Conservation (phyloP, 2,113 vertebrate genomes). For the Cheilinus undulatus region DNA sequence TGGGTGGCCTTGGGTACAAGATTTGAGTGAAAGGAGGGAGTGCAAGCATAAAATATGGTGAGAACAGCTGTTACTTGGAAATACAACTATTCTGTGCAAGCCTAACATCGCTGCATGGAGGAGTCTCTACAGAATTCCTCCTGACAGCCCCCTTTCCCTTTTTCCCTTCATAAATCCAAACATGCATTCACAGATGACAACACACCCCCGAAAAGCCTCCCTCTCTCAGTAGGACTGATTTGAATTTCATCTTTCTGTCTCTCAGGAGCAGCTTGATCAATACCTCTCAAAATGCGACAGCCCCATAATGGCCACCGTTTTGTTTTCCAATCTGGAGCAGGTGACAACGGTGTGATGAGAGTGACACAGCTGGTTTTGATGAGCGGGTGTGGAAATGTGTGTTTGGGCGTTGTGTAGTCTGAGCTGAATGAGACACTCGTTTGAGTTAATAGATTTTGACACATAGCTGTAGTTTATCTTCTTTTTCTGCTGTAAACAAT, state of each 20-base stretch:
- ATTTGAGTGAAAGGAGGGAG: constrained; percentile 16
- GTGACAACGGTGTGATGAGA: constrained; percentile 10
- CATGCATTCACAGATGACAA: constrained; percentile 35
- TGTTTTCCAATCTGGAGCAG: constrained; percentile 34
- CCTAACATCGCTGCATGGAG: constrained; percentile 49
- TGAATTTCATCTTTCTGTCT: constrained; percentile 33
- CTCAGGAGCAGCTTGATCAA: constrained; percentile 59
- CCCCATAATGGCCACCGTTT: constrained; percentile 49
- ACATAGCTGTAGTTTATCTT: constrained; percentile 17
- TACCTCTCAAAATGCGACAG: constrained; percentile 59
- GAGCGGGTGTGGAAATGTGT: neutral
- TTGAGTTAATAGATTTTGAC: constrained; percentile 35
- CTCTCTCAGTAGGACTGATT: constrained; percentile 1
- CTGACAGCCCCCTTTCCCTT: neutral
- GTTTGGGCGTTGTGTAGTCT: neutral
- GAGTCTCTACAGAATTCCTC: constrained; percentile 7
- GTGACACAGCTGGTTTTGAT: constrained; percentile 28
- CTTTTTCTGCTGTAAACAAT: neutral
- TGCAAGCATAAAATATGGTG: constrained; percentile 52
- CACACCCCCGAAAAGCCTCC: constrained; percentile 27
- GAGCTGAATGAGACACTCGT: constrained; percentile 11
- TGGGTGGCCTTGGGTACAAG: constrained; percentile 1
- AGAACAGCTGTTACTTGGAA: constrained; percentile 59
- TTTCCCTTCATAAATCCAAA: constrained; percentile 3
- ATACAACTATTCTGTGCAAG: constrained; percentile 14